phyloP scores from a whole-genome alignment of 2,797 vertebrate genomes.

The Craterocephalus amniculus region DNA sequence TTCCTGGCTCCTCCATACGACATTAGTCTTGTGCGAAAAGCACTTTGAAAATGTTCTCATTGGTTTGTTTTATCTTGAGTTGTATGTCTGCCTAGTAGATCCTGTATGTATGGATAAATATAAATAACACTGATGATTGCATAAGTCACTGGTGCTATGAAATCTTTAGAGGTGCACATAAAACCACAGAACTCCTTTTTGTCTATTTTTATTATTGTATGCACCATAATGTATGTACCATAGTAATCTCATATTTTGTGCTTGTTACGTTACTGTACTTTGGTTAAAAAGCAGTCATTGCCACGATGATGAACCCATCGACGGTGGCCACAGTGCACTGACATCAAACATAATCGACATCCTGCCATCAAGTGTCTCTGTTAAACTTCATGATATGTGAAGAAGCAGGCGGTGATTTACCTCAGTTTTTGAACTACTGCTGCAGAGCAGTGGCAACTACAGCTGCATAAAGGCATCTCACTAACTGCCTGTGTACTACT shows the following conservation, averaged over 20 bases:
- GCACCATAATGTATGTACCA: slow-evolving; percentile 74
- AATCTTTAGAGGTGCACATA: slow-evolving; percentile 72
- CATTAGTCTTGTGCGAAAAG: slow-evolving; percentile 57
- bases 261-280: slow-evolving; percentile 74
- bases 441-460: slow-evolving; percentile 43
- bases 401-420: slow-evolving; percentile 61
- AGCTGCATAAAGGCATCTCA: slow-evolving; percentile 61
- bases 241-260: slow-evolving; percentile 72
- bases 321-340: slow-evolving; percentile 62
- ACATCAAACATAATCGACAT: slow-evolving; percentile 54
- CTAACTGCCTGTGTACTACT: slow-evolving; percentile 75
- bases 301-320: slow-evolving; percentile 51
- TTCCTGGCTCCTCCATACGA: slow-evolving; percentile 26
- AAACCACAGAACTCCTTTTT: slow-evolving; percentile 51
- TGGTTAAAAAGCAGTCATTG: slow-evolving; percentile 70
- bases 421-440: slow-evolving; percentile 62
- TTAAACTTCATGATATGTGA: slow-evolving; percentile 55
- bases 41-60: slow-evolving; percentile 36
- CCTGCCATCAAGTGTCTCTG: slow-evolving; percentile 36
- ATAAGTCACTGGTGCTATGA: slow-evolving; percentile 82
- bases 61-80: slow-evolving; percentile 25
- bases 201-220: slow-evolving; percentile 32
- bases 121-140: slow-evolving; percentile 77
- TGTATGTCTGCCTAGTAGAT: slow-evolving; percentile 58
- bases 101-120: slow-evolving; percentile 64